Percentiles rank a stretch among this genome's conserved stretches.
Evolutionary conservation across 64 coral and sea anemone species (phyloP).

Genomic region (Pocillopora verrucosa): DNA sequence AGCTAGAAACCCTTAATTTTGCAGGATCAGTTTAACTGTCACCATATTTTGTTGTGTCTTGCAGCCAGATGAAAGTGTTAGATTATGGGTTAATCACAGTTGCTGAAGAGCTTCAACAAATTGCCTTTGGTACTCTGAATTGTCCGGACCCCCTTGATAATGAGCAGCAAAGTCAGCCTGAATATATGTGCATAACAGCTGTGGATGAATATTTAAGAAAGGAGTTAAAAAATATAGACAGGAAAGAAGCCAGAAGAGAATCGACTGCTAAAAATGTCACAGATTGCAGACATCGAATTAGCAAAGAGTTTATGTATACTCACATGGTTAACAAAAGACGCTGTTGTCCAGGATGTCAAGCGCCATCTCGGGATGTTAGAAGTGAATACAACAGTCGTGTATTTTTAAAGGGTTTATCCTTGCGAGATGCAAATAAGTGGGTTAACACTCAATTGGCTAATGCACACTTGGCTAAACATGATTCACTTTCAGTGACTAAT

Average conservation of each 20-base stretch:
- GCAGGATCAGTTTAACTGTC: too few relatives aligned
- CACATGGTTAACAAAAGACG: constrained; percentile 59
- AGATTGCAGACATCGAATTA: constrained; percentile 71
- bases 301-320: constrained; percentile 77
- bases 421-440: constrained; percentile 69
- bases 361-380: constrained; percentile 71
- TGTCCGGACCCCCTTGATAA: background rate
- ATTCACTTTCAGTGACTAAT: background rate
- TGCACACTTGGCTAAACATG: constrained; percentile 4
- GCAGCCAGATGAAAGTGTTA: constrained; percentile 93
- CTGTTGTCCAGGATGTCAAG: constrained; percentile 68
- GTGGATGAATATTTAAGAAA: constrained; percentile 65
- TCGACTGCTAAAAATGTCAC: constrained; percentile 85
- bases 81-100: constrained; percentile 86
- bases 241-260: constrained; percentile 58
- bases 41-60: background rate
- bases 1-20: too few relatives aligned
- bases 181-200: constrained; percentile 22
- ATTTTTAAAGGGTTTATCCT: constrained; percentile 74
- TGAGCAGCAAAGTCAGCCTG: constrained; percentile 6
- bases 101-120: constrained; percentile 53
- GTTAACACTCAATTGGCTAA: constrained; percentile 19
- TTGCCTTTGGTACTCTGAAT: constrained; percentile 39
- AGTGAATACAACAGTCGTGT: constrained; percentile 81
- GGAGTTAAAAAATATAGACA: constrained; percentile 53